Evolutionary conservation across 2,888 invertebrate genomes (phyloP).

Genomic region (Agonopterix heracliana): DNA sequence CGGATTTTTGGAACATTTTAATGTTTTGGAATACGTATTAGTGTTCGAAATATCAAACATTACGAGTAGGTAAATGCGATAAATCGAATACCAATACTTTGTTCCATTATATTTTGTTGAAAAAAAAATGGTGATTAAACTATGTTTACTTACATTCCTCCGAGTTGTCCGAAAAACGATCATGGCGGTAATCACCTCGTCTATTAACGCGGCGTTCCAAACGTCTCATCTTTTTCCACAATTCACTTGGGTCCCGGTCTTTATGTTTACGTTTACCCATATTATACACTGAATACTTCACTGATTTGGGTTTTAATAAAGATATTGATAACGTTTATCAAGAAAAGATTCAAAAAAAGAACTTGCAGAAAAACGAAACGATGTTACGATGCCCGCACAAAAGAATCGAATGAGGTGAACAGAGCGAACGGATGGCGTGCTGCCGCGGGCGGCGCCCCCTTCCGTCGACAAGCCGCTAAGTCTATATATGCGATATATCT

Average conservation of each 20-base stretch:
- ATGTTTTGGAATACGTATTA: no score
- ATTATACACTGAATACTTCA: background rate
- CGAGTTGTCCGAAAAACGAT: background rate
- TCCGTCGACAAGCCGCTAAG: background rate
- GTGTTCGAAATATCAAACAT: background rate
- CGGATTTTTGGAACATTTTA: no score
- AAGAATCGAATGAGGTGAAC: background rate
- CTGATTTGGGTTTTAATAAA: background rate
- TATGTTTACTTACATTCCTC: background rate
- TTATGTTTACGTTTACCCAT: background rate
- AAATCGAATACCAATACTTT: background rate
- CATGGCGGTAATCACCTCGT: no score
- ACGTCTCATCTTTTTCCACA: background rate
- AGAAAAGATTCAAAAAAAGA: background rate
- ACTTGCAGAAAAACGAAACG: background rate
- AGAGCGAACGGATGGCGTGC: background rate
- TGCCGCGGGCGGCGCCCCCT: background rate
- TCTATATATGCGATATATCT: no score
- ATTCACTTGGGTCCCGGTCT: background rate
- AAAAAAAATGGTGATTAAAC: background rate
- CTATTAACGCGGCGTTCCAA: background rate
- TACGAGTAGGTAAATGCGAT: background rate
- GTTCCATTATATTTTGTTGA: no score
- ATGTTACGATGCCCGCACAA: conserved; percentile 3
- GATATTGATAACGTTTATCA: background rate